Conservation (phyloP, 2,113 vertebrate species). For the Procapra przewalskii region DNA sequence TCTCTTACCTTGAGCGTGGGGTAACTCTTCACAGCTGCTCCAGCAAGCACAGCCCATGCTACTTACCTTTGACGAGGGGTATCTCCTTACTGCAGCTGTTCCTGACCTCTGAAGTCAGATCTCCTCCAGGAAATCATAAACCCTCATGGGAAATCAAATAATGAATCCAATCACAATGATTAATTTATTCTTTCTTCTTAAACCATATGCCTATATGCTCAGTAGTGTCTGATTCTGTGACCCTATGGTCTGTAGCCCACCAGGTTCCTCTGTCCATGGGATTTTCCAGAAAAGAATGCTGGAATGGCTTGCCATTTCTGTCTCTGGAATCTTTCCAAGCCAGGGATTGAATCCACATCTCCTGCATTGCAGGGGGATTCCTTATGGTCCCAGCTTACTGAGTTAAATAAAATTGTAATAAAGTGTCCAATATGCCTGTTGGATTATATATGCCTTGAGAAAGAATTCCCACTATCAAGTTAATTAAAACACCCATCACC, state of each 20-base stretch:
- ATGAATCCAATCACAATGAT: neutral
- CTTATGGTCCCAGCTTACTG: neutral
- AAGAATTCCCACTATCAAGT: neutral
- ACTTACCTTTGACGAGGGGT: no score
- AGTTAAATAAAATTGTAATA: neutral
- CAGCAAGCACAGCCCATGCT: no score
- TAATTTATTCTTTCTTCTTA: neutral
- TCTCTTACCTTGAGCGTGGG: no score
- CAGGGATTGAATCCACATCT: neutral
- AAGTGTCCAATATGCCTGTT: neutral
- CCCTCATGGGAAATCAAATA: neutral
- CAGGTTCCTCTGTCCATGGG: neutral
- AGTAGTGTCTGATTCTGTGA: neutral
- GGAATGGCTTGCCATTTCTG: neutral
- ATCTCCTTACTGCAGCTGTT: no score
- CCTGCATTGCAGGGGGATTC: neutral
- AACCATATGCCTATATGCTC: neutral
- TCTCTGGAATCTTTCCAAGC: neutral
- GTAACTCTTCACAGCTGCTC: no score
- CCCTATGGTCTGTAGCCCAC: neutral
- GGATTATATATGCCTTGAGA: neutral
- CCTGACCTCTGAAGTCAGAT: neutral
- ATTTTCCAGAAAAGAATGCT: neutral
- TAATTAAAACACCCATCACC: neutral
- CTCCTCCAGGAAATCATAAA: neutral